phyloP scores from a whole-genome alignment of 2,797 vertebrate species.

The Sebastes vulpes region DNA sequence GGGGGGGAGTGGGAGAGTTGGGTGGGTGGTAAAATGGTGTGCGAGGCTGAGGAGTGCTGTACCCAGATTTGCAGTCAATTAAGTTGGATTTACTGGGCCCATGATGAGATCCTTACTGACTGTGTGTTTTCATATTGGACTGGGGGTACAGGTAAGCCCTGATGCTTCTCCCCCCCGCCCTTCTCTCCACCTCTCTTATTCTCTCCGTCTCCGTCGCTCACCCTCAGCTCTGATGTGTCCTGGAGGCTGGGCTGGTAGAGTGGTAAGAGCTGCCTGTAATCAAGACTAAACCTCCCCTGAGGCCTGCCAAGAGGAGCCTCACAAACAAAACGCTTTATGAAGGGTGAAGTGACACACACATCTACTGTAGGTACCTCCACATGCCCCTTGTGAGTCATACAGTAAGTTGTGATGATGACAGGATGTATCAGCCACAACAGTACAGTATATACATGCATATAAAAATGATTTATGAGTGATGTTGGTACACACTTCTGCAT shows the following conservation, averaged over 20 bases:
- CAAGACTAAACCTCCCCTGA: conserved; percentile 56
- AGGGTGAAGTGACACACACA: neutral
- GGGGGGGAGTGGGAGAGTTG: neutral
- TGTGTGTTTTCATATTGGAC: conserved; percentile 82
- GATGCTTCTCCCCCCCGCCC: conserved; percentile 1
- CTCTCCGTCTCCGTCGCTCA: neutral
- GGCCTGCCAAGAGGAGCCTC: neutral
- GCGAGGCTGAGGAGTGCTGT: conserved; percentile 35
- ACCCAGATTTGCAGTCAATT: conserved; percentile 87
- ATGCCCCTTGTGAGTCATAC: too few relatives aligned
- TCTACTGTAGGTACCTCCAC: neutral
- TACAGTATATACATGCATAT: neutral
- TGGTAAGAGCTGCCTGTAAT: conserved; percentile 52
- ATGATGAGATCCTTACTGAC: conserved; percentile 54
- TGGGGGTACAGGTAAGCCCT: conserved; percentile 80
- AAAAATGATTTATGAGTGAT: neutral
- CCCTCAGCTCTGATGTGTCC: conserved; percentile 5
- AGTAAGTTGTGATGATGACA: neutral
- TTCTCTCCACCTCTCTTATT: conserved; percentile 7
- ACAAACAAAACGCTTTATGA: conserved; percentile 32
- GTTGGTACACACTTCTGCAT: neutral
- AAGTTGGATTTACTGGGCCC: conserved; percentile 82
- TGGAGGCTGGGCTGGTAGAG: conserved; percentile 2
- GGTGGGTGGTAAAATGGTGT: conserved; percentile 12
- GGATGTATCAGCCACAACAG: neutral